A percentile compares a stretch with the other conserved stretches of the same genome.
These are phyloP conservation scores for Taphrorychus bicolor DNA, from an alignment of 2,888 invertebrate species.

Conservation along the genomic window DNA sequence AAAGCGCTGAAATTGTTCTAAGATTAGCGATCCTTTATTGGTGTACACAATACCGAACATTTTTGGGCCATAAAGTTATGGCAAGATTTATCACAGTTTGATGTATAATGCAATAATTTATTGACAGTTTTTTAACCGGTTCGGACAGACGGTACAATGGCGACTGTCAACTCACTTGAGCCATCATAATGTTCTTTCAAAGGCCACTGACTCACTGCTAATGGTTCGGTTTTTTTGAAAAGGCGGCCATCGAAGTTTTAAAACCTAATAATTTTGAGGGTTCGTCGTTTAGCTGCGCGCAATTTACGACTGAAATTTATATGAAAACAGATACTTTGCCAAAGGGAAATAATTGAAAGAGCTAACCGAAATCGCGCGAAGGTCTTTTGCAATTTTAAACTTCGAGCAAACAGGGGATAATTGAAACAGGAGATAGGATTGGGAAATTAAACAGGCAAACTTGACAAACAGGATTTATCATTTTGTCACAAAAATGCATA, in stretches of 20 bases:
- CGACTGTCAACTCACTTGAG: constrained; percentile 35
- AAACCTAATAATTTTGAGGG: not conserved
- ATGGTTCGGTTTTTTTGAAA: constrained; percentile 24
- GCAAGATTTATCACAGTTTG: constrained; percentile 36
- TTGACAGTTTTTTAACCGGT: constrained; percentile 39
- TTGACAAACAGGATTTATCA: constrained; percentile 40
- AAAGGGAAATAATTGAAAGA: constrained; percentile 7
- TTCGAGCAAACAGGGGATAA: constrained; percentile 36
- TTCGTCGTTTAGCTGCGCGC: not conserved
- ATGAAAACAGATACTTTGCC: not conserved
- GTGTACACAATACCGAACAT: constrained; percentile 24
- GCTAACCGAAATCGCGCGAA: constrained; percentile 4
- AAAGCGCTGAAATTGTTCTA: too few relatives aligned
- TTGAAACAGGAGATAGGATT: constrained; percentile 29
- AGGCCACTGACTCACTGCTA: constrained; percentile 36
- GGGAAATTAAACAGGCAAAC: constrained; percentile 32
- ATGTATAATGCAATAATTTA: constrained; percentile 39
- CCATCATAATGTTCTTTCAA: constrained; percentile 37
- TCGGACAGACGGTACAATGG: constrained; percentile 35
- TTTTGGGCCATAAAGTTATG: constrained; percentile 31
- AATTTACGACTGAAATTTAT: not conserved
- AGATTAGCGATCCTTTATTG: too few relatives aligned
- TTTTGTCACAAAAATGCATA: constrained; percentile 42
- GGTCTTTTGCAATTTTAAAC: constrained; percentile 27
- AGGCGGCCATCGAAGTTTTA: not conserved